Evolutionary conservation across 53 echinoderm and acorn worm species (phyloP), one percentile per base, ranked within the genome.

Genomic region (Paracentrotus lividus): DNA sequence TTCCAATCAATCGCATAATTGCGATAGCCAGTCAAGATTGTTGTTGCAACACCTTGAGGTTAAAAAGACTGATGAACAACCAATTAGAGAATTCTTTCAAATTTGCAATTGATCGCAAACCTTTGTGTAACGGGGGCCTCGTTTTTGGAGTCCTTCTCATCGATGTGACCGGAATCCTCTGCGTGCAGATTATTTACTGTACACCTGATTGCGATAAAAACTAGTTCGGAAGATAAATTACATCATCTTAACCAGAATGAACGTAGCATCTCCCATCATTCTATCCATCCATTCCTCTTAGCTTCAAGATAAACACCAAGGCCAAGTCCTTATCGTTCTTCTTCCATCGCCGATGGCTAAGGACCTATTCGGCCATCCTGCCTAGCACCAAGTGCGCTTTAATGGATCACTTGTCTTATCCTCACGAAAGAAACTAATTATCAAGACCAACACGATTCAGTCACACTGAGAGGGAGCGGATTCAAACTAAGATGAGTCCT

Each of bases 301-400:
- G 81, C 81, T 47, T 9, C 10, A 81, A 47, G 81, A 81, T 81
- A 81, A 81, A 81, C 81, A 47, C 23, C 77, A 77, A 42, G 81
- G 44, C 44, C 44, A 24, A 0, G 44, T 5, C 81, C 81, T 45
- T 47, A 81, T 81, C 44, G 27, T 32, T 81, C 81, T 44, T 81
- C 26, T 81, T 10, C 81, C 81, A 47, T 81, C 81, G 81, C 81
- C 81, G 81, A 81, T 44, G 47, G 44, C 81, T 10, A 18, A 47
- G 24, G 24, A 44, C 44, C 81, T 1, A 81, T 81, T 81, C 18
- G 81, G 47, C 49, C 81, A 16, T 47, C 45, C 47, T 45, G 27
- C 24, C 47, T 24, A 21, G 81, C 44, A 47, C 45, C 44, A 26
- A 45, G 44, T 47, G 81, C 81, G 47, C 81, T 81, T 81, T 47